Conservation (phyloP, 2,797 vertebrate genomes). For the Micrastur ruficollis region DNA sequence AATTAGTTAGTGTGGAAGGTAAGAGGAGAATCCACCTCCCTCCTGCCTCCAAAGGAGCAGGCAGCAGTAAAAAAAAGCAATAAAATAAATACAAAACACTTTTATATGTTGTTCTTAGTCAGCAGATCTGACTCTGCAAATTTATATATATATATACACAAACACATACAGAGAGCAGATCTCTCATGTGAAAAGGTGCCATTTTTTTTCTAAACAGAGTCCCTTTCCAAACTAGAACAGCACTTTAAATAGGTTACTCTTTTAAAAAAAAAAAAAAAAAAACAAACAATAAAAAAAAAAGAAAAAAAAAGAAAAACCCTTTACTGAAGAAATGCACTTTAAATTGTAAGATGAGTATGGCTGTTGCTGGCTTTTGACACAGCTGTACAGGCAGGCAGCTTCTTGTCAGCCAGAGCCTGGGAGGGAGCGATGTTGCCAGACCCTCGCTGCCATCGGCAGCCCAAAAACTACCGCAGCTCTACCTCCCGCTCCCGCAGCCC, state of each 20-base stretch:
- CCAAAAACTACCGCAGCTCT: neutral
- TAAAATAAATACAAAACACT: constrained; percentile 17
- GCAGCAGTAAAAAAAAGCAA: constrained; percentile 20
- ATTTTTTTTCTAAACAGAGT: constrained; percentile 46
- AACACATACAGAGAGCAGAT: neutral
- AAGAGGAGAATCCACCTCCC: neutral
- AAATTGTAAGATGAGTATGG: constrained; percentile 48
- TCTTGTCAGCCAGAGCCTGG: constrained; percentile 41
- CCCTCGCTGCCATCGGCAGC: neutral
- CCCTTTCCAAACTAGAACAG: constrained; percentile 66
- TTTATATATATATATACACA: neutral
- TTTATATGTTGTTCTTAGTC: constrained; percentile 26
- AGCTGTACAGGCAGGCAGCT: neutral
- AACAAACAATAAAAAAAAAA: too few relatives aligned
- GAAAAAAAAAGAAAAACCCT: neutral
- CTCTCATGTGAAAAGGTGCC: constrained; percentile 53
- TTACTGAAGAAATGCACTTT: constrained; percentile 78
- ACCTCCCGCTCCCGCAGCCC: constrained; percentile 14
- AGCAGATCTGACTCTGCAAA: constrained; percentile 9
- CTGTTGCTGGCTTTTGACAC: constrained; percentile 21
- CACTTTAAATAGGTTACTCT: constrained; percentile 66
- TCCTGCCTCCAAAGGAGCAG: neutral
- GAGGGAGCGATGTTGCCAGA: constrained; percentile 18
- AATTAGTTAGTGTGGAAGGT: neutral
- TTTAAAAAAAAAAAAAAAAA: neutral